Evolutionary conservation across 1,140 invertebrate species (phyloP), one percentile per base, ranked within the genome.

Genomic region (Trachelipus rathkii): DNA sequence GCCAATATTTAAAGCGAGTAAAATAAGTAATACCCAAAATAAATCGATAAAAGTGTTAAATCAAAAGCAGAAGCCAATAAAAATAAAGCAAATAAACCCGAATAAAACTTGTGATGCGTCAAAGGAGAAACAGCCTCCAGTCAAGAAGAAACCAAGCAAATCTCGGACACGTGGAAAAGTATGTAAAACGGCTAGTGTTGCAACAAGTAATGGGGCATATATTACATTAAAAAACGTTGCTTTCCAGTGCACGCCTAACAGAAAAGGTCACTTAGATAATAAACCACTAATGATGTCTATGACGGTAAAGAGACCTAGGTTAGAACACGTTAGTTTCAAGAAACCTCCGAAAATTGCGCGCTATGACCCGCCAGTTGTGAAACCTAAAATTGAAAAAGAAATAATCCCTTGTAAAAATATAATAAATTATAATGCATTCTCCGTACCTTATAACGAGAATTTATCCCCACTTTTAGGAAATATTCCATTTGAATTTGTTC

Each of bases 201-300:
- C 75, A 2, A 79, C 80, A 23, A 79, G 74, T 72, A 81, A 81
- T 67, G 80, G 80, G 10, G 77, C 80, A 24, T 81, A 81, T 46
- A 81, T 81, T 53, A 79, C 77, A 6, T 46, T 81, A 8, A 81
- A 81, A 74, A 81, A 81, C 44, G 77, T 78, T 24, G 80, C 80
- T 10, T 74, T 81, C 15, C 80, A 78, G 66, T 78, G 77, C 11
- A 75, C 80, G 43, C 77, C 75, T 9, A 74, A 81, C 73, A 78
- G 68, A 44, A 74, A 75, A 43, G 74, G 76, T 66, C 73, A 68
- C 9, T 68, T 75, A 13, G 76, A 79, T 73, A 81, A 77, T 46
- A 75, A 81, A 46, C 80, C 77, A 5, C 71, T 81, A 13, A 81
- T 79, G 80, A 78, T 81, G 80, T 79, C 77, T 46, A 81, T 79